Conservation (phyloP, 1,140 invertebrate genomes). For the Cherax destructor region DNA sequence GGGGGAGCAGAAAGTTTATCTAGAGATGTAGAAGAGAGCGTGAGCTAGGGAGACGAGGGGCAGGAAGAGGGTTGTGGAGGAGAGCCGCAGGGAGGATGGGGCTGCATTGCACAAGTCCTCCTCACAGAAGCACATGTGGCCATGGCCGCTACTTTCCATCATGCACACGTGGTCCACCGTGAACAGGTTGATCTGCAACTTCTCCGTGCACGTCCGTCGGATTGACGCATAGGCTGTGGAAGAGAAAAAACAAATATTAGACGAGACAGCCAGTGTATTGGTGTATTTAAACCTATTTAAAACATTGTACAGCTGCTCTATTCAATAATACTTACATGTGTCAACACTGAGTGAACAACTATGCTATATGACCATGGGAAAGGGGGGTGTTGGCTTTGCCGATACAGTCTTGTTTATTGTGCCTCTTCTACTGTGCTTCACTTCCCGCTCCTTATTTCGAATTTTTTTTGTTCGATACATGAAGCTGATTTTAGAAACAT, state of each 20-base stretch:
- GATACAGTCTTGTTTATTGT: too few relatives aligned
- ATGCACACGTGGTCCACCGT: constrained; percentile 99
- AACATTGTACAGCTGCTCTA: too few relatives aligned
- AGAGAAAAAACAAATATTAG: constrained; percentile 32
- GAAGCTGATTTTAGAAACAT: too few relatives aligned
- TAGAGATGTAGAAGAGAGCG: neutral
- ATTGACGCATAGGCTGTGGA: constrained; percentile 90
- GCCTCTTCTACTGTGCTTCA: too few relatives aligned
- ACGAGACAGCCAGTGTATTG: neutral
- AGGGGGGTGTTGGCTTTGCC: too few relatives aligned
- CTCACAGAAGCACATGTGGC: constrained; percentile 98
- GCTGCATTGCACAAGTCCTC: constrained; percentile 93
- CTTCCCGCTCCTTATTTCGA: too few relatives aligned
- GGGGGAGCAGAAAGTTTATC: constrained; percentile 3
- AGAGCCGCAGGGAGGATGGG: constrained; percentile 29
- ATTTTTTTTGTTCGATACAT: too few relatives aligned
- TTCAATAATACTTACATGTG: too few relatives aligned
- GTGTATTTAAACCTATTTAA: too few relatives aligned
- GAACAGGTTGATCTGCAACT: constrained; percentile 95
- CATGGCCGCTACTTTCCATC: constrained; percentile 96
- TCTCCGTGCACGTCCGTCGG: constrained; percentile 91
- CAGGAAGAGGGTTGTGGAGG: constrained; percentile 14
- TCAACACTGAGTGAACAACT: too few relatives aligned
- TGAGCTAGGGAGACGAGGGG: constrained; percentile 4
- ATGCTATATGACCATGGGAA: too few relatives aligned